Percentiles rank a stretch among this genome's conserved stretches.
Conservation (phyloP, 2,888 invertebrate genomes). For the Epiperipatus broadwayi region DNA sequence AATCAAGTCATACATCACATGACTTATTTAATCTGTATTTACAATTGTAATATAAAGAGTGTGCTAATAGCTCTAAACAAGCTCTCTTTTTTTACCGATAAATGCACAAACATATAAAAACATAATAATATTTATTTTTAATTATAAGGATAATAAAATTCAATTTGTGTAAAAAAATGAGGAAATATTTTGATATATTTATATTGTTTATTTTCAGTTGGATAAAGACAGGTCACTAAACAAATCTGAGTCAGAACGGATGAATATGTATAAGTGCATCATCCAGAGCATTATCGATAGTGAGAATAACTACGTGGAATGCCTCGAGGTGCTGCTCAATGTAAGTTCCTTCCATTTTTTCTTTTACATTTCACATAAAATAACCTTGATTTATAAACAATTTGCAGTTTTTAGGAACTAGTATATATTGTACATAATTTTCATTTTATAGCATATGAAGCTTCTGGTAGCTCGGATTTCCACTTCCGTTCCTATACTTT, state of each 20-base stretch:
- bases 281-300: slow-evolving; percentile 74
- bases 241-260: slow-evolving; percentile 47
- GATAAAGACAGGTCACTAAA: too few species aligned
- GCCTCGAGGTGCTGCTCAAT: slow-evolving; percentile 68
- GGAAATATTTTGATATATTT: too few species aligned
- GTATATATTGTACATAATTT: slow-evolving; percentile 9
- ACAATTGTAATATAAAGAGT: too few species aligned
- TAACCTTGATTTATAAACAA: slow-evolving; percentile 6
- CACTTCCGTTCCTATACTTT: slow-evolving; percentile 72
- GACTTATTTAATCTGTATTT: too few species aligned
- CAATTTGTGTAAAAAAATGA: too few species aligned
- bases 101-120: too few species aligned
- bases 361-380: slow-evolving; percentile 6
- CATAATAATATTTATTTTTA: too few species aligned
- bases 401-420: neutral
- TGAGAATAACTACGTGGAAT: slow-evolving; percentile 72
- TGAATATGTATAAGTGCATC: slow-evolving; percentile 69
- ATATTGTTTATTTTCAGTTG: too few species aligned
- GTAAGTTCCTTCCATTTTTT: slow-evolving; percentile 31
- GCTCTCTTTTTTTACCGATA: too few species aligned
- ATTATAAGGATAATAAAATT: too few species aligned
- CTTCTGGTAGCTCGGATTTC: slow-evolving; percentile 67
- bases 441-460: slow-evolving; percentile 57
- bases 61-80: too few species aligned
- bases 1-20: too few species aligned